Evolutionary conservation across 2,113 vertebrate genomes (phyloP), one percentile per base, ranked within the genome.

Genomic region (Embiotoca jacksoni): DNA sequence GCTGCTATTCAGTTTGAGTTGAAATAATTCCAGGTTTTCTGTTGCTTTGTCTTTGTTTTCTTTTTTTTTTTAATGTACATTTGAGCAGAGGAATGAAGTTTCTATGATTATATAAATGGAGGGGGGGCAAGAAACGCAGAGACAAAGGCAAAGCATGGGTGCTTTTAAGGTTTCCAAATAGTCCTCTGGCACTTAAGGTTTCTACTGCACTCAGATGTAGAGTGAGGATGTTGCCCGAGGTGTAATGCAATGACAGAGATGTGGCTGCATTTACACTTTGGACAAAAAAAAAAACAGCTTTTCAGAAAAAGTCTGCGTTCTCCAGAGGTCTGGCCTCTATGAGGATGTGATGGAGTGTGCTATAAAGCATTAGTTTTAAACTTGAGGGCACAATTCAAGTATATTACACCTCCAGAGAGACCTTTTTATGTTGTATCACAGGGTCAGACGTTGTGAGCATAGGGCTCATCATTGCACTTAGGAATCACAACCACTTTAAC

Each of bases 141-240:
- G 58, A 85, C 76, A 82, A 79, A 73, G 53, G 52, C 55, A 58
- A 23, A 50, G 57, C 63, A 72, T 47, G 50, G 61, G 16, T 71
- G 85, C 72, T 78, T 91, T 86, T 87, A 82, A 73, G 73, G 55
- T 88, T 86, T 79, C 63, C 73, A 77, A 88, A 77, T 57, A 61
- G 52, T 87, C 68, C 33, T 81, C 31, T 66, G 55, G 71, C 83
- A 89, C 82, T 82, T 72, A 23, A 74, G 68, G 54, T 65, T 78
- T 65, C 31, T 32, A 4, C 69, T 72, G 69, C 81, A 69, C 72
- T 88, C 79, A 75, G 70, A 76, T 39, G 46, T 62, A 79, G 60
- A 88, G 61, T 7, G 64, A 58, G 60, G 70, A 65, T 72, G 74
- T 50, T 80, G 82, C 74, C 82, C 60, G 56, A 83, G 77, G 79